Percentiles rank a stretch among this genome's conserved stretches.
phyloP scores from a whole-genome alignment of 2,888 invertebrate genomes.

The Troilus luridus region DNA sequence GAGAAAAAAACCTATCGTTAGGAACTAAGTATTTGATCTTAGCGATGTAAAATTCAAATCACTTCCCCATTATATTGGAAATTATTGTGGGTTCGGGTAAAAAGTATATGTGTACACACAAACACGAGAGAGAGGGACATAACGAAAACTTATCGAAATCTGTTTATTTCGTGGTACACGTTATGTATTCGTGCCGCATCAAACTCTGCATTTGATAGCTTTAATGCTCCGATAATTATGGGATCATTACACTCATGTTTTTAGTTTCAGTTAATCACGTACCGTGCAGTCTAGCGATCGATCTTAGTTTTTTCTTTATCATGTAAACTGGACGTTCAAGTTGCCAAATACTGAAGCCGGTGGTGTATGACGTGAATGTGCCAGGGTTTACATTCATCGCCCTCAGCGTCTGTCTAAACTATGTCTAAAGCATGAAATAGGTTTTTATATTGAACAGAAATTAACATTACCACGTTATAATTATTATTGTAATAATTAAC shows the following conservation, averaged over 20 bases:
- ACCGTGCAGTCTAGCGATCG: not conserved
- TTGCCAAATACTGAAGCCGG: not conserved
- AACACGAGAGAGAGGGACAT: not conserved
- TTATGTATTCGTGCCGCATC: constrained; percentile 36
- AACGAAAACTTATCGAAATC: constrained; percentile 27
- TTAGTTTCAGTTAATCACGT: constrained; percentile 14
- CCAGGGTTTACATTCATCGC: not conserved
- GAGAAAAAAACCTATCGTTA: not conserved
- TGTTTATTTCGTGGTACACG: constrained; percentile 45
- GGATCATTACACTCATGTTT: constrained; percentile 27
- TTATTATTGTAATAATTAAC: too few species aligned
- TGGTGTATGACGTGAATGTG: not conserved
- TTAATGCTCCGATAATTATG: constrained; percentile 34
- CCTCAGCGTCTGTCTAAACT: not conserved
- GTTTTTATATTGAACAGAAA: too few species aligned
- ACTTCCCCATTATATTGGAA: not conserved
- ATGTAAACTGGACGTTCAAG: not conserved
- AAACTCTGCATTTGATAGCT: constrained; percentile 42
- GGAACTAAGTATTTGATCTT: not conserved
- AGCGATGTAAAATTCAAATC: constrained; percentile 21
- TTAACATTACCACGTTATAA: too few species aligned
- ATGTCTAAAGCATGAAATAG: too few species aligned
- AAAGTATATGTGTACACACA: not conserved
- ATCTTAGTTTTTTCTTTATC: not conserved
- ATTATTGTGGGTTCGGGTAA: not conserved